Base-by-base conservation (phyloP, 2,797 vertebrate genomes). In the Todus mexicanus region DNA sequence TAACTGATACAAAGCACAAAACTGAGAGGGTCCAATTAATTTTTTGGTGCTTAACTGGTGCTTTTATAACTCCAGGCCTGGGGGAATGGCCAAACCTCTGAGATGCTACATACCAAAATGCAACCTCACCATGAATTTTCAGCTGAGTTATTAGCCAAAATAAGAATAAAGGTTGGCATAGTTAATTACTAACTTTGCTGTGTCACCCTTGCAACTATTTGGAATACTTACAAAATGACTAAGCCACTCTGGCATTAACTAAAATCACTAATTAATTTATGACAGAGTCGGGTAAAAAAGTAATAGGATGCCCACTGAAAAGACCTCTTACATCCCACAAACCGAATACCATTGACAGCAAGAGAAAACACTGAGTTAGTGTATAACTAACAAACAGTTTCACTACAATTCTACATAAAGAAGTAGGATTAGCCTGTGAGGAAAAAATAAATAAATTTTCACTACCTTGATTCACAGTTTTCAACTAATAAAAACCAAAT, bases 241-340 rank as follows among this genome's bases (percentile, higher is more conserved):
- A 90, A 93, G 89, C 51, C 45, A 37, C 7, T 69, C 18, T 66
- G 38, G 43, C 56, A 84, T 75, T 87, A 70, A 84, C 53, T 89
- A 60, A 94, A 95, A 92, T 91, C 86, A 76, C 76, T 91, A 73
- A 96, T 93, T 95, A 87, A 81, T 94, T 94, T 85, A 87, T 89
- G 40, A 84, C 14, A 23, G 68, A 91, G 15, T 19, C 35, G 14
- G 56, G 66, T 83, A 94, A 85, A 89, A 92, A 90, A 79, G 73
- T 78, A 87, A 85, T 35, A 79, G 56, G 7, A 4, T 38, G 50
- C 83, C 69, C 82, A 81, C 48, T 78, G 60, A 70, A 93, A 73
- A 70, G 40, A 71, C 23, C 1, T 4, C 60, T 84, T n/a, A 68
- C 12, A 31, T 84, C 54, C 42, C 59, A 60, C 56, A 69, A 90